Base-by-base conservation (phyloP, 2,113 vertebrate species). In the Castor canadensis region DNA sequence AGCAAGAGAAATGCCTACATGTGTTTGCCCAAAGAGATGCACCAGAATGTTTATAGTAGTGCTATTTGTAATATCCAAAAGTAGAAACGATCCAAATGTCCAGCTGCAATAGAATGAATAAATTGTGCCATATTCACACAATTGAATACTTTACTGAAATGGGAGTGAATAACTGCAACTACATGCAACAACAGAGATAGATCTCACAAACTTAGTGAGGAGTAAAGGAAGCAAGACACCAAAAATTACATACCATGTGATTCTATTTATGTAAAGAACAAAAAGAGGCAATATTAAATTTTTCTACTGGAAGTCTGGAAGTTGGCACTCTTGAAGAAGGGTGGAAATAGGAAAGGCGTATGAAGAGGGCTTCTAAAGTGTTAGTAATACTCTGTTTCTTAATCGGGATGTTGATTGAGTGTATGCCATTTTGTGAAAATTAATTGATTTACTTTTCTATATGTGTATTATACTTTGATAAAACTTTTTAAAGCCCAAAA, bases 381-480 rank as follows among this genome's bases (percentile, higher is more conserved):
- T 16, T 87, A 17, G 19, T 87, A 83, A 76, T 84, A 83, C 35
- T 64, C 64, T 72, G 30, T 80, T 80, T 87, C 56, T 90, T 93
- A 91, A 96, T 58, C 19, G 6, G 32, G n/a, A 45, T 91, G 7
- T 71, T 75, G 22, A 73, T 40, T 91, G 43, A 94, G 30, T 66
- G 22, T 62, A 62, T 82, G 52, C 15, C 62, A 10, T 89, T 87
- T 90, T 94, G 32, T 96, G 47, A 93, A 96, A 97, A 97, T 87
- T 94, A 91, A 92, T 91, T 94, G 67, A 93, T 73, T 97, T 94
- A 79, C 71, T 95, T 96, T 84, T 94, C 83, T 97, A 38, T 92
- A 67, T 54, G 43, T 89, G 84, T 91, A 91, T 47, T 71, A 89
- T 81, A 69, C 49, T 94, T 90, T 54, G 95, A 87, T 94, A 80